These are phyloP conservation scores for Piprites chloris DNA, from an alignment of 2,113 vertebrate genomes.

Conservation along the genomic window DNA sequence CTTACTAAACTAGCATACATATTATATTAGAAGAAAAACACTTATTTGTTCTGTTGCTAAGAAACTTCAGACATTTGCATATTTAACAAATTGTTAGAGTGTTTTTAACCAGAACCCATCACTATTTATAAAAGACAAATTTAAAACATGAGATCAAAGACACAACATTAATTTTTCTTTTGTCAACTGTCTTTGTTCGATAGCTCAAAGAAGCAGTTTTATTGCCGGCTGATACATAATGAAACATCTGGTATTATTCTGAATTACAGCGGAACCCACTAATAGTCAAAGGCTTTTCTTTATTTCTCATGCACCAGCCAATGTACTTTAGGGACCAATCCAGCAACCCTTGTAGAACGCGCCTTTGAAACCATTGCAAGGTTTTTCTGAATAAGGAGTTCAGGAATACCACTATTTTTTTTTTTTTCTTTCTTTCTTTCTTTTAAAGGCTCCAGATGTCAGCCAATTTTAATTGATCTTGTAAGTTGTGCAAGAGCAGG, in stretches of 20 bases:
- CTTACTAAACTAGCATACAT: slow-evolving; percentile 72
- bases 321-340: not conserved
- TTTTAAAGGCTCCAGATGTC: slow-evolving; percentile 5
- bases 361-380: not conserved
- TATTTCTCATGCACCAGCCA: not conserved
- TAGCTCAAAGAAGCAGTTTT: slow-evolving; percentile 48
- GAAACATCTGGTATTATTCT: slow-evolving; percentile 62
- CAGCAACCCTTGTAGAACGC: not conserved
- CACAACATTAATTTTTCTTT: slow-evolving; percentile 61
- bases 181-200: slow-evolving; percentile 55
- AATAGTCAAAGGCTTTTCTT: slow-evolving; percentile 30
- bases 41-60: slow-evolving; percentile 78
- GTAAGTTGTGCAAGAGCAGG: not conserved
- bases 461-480: not conserved
- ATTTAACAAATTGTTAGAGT: slow-evolving; percentile 73
- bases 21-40: slow-evolving; percentile 74
- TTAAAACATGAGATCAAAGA: slow-evolving; percentile 72
- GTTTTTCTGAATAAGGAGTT: not conserved
- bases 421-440: not conserved
- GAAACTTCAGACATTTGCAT: slow-evolving; percentile 76
- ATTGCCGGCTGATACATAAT: slow-evolving; percentile 50
- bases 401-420: not conserved
- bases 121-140: slow-evolving; percentile 71
- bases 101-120: slow-evolving; percentile 69
- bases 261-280: slow-evolving; percentile 29